Evolutionary conservation across 2,113 vertebrate genomes (phyloP).

Genomic region (Centrocercus urophasianus): DNA sequence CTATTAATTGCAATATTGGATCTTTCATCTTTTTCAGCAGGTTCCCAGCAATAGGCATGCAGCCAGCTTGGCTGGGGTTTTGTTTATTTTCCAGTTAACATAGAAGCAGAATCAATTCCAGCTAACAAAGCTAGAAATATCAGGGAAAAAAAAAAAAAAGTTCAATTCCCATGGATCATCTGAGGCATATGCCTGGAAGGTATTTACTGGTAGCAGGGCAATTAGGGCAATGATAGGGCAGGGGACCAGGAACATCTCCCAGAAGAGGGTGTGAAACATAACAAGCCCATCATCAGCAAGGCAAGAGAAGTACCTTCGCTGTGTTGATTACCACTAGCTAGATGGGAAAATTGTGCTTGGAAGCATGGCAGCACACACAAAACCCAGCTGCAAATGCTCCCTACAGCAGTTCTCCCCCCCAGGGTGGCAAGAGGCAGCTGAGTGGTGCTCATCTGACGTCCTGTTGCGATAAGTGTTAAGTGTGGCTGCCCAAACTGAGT

Average conservation of each 20-base stretch:
- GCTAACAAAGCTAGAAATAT: neutral
- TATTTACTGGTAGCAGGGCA: neutral
- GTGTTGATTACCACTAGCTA: neutral
- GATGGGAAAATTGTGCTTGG: neutral
- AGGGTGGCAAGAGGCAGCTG: neutral
- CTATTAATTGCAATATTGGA: constrained; percentile 29
- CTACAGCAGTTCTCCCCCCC: rapidly evolving
- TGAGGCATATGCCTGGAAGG: neutral
- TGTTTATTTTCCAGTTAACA: constrained; percentile 62
- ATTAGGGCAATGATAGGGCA: neutral
- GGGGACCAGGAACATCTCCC: rapidly evolving
- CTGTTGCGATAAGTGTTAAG: neutral
- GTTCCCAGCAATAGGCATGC: neutral
- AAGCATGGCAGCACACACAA: neutral
- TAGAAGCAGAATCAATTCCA: constrained; percentile 44
- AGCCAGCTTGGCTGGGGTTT: constrained; percentile 33
- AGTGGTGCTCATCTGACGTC: neutral
- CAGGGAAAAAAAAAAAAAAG: neutral
- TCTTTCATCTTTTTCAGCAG: constrained; percentile 13
- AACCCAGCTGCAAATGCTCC: rapidly evolving
- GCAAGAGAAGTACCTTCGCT: neutral
- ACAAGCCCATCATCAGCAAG: neutral
- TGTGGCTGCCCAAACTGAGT: neutral
- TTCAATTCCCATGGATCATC: neutral
- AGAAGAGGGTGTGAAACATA: rapidly evolving